Base-by-base conservation (phyloP, 2,797 vertebrate species). In the Crocidura indochinensis region DNA sequence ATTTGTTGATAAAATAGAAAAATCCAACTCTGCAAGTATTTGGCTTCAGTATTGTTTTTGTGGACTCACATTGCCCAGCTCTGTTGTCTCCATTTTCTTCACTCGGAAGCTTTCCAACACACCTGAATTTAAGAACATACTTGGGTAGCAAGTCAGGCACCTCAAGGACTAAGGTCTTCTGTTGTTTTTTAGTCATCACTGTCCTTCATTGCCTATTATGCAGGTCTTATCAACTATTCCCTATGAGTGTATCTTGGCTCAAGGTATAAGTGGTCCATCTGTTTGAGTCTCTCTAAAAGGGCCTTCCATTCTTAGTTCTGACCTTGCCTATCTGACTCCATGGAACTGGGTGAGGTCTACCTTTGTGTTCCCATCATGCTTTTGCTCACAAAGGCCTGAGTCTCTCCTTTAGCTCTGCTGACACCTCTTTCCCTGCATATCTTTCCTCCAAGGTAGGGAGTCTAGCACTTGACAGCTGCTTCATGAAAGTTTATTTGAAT, bases 261-360 rank as follows among this genome's bases (percentile, higher is more conserved):
- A 51, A 81, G 69, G 38, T 76, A 12, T 26, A 79, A 85, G 11
- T 38, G 38, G 38, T 38, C 24, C 26, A 76, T 6, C 56, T 46
- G 2, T 73, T 81, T 90, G 27, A 38, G 82, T 90, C 27, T 76
- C 75, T 62, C 60, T 91, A 22, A n/a, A 93, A n/a, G 49, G 26
- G 69, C 11, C 44, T 5, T 88, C 9, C 12, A 14, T 49, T 27
- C 14, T 10, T 7, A 19, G 0, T 86, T 20, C 14, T 47, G 10
- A 65, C 9, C 8, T 71, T 19, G 0, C 53, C 26, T 46, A 20
- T 15, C 10, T 20, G 20, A 15, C 19, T 46, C 51, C 27, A 15
- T 1, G 24, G 46, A 17, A 11, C 24, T 60, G 38, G 20, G 20
- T 60, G 9, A 80, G 51, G 64, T 11, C 38, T 67, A 78, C 47